Percentiles rank a stretch among this genome's conserved stretches.
Evolutionary conservation across 2,113 vertebrate genomes (phyloP).

Genomic region (Sinocyclocheilus rhinocerous): DNA sequence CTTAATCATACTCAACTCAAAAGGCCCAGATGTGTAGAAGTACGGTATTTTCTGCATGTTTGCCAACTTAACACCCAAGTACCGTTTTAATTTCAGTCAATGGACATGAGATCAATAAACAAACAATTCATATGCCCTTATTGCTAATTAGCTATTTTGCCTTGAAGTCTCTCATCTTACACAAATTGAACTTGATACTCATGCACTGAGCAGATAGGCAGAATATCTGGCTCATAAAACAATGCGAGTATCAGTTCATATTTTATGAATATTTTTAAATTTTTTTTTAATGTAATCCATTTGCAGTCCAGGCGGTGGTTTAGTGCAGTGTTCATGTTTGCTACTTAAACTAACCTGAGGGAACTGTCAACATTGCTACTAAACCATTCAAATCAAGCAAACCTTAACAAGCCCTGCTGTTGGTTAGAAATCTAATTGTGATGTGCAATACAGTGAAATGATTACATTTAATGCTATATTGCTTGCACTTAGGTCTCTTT

Average conservation of each 20-base stretch:
- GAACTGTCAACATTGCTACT: neutral
- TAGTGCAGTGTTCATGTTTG: neutral
- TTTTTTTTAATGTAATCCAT: neutral
- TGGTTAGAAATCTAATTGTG: neutral
- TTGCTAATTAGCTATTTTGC: neutral
- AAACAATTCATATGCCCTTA: neutral
- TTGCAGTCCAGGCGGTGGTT: neutral
- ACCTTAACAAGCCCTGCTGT: neutral
- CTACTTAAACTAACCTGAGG: neutral
- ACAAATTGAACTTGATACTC: neutral
- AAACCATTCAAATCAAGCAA: neutral
- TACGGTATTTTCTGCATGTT: neutral
- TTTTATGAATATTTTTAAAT: neutral
- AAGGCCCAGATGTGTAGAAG: neutral
- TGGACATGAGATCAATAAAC: neutral
- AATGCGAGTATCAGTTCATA: neutral
- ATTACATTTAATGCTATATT: neutral
- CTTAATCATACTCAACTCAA: slow-evolving; percentile 20
- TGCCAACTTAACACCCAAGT: neutral
- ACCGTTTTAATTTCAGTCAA: neutral
- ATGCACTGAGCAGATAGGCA: neutral
- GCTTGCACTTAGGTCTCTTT: neutral
- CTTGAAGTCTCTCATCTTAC: neutral
- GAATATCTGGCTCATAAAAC: neutral
- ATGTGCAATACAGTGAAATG: neutral